A percentile compares a stretch with the other conserved stretches of the same genome.
Evolutionary conservation across 2,888 invertebrate species (phyloP).

Genomic region (Patella pellucida): DNA sequence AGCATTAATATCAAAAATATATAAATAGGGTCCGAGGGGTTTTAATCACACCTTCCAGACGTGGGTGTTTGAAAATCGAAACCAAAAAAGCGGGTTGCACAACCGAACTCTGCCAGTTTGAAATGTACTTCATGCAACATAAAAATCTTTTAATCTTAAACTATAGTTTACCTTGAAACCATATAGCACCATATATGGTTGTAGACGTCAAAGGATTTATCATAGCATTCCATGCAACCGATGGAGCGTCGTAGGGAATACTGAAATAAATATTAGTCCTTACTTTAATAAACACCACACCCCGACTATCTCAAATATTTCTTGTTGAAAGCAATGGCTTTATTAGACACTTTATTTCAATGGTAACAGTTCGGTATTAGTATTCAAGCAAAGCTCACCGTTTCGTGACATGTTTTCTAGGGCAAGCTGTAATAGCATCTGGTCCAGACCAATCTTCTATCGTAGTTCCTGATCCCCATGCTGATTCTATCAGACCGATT

Average conservation of each 20-base stretch:
- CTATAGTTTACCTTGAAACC: slow-evolving; percentile 53
- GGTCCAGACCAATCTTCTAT: slow-evolving; percentile 58
- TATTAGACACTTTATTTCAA: too few relatives aligned
- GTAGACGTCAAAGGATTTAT: slow-evolving; percentile 48
- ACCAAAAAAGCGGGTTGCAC: too few relatives aligned
- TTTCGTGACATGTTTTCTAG: background rate
- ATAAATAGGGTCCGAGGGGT: background rate
- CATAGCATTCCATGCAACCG: slow-evolving; percentile 57
- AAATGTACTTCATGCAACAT: too few relatives aligned
- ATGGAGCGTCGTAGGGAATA: background rate
- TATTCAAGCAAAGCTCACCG: background rate
- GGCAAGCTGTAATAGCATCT: slow-evolving; percentile 37
- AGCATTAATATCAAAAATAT: background rate
- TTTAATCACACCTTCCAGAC: too few relatives aligned
- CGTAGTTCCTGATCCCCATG: slow-evolving; percentile 53
- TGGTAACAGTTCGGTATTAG: too few relatives aligned
- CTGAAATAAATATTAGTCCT: background rate
- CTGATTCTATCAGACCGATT: slow-evolving; percentile 51
- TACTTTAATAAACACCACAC: too few relatives aligned
- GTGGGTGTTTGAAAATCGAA: too few relatives aligned
- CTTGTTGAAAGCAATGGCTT: too few relatives aligned
- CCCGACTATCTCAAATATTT: too few relatives aligned
- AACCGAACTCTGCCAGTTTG: too few relatives aligned
- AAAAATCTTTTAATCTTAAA: too few relatives aligned
- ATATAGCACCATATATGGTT: slow-evolving; percentile 51